Evolutionary conservation across 1,140 invertebrate species (phyloP), one percentile per base, ranked within the genome.

Genomic region (Procambarus virginalis): DNA sequence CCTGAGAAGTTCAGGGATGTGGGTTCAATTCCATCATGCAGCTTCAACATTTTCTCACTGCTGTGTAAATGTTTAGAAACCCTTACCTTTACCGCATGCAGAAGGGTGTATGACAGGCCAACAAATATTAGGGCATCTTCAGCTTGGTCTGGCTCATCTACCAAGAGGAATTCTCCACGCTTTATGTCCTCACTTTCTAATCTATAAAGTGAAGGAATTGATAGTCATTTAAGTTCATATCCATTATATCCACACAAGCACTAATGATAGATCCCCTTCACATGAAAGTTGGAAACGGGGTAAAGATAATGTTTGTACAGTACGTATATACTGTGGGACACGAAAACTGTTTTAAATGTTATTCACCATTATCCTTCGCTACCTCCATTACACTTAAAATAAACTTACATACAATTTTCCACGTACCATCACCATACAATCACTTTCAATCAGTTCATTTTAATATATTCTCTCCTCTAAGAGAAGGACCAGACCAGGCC

Each of bases 111-210:
- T 17, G 78, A 68, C 45, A 89, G n/a, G 17, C 73, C 70, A 75
- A 84, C n/a, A 60, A 77, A 64, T 46, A 84, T 58, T 9, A 92
- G 79, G 5, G 90, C 82, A 5, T 87, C 83, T 55, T 90, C 76
- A 22, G 76, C 75, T 85, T 88, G 80, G 48, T 92, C 86, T 17
- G 87, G 82, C 10, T 84, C 51, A n/a, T 92, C 92, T 20, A 92
- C 73, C 51, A 92, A 79, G 1, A 92, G 49, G 75, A 85, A 89
- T 77, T 92, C 92, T 83, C 92, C 92, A 17, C 84, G 86, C n/a
- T 78, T 73, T 70, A 73, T 22, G 14, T 89, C 90, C 22, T 82
- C 90, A 55, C 48, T 49, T n/a, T 84, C 81, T n/a, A 84, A 45
- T 70, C 76, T 84, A 46, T 49, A 64, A 55, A 22, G 8, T 22